Base-by-base conservation (phyloP, 2,888 invertebrate species). In the Hybos culiciformis region DNA sequence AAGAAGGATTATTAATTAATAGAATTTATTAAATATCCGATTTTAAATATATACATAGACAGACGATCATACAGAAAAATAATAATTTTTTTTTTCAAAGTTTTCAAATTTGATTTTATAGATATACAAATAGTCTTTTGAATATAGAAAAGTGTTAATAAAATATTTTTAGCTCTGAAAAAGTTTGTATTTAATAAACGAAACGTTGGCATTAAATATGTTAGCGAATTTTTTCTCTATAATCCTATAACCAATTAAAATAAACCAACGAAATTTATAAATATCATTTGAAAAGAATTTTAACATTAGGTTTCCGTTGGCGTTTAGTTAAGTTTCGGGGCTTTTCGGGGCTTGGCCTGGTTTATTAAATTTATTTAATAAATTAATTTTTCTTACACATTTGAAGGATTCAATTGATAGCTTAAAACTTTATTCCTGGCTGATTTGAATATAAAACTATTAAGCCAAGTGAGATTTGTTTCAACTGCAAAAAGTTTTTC, bases 401-500 rank as follows among this genome's bases (percentile, higher is more conserved):
- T 69, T 59, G 77, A 74, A 51, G 59, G 61, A 45, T 71, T 67
- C 46, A 70, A 54, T 53, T 78, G 70, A 60, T 80, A 73, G 46
- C 73, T 64, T 18, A 76, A 55, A 1, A 79, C 77, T 19, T 74
- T 70, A 4, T 66, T 61, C 50, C 78, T 80, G 0, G 83, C 82
- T 77, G 78, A 80, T 14, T 64, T 62, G 4, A 75, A 70, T 29
- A 92, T 73, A 50, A 73, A 72, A 42, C 75, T 77, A 56, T 81
- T 83, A 1, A 87, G 48, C 2, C 71, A 67, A 1, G 81, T 78
- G 38, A 77, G 78, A 37, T 78, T 72, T 1, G 77, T 72, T 3
- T 81, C 85, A 0, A 81, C 74, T 1, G 74, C 70, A 57, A 77
- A 71, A 68, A 93, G 80, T 57, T 80, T 83, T 56, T 92, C 93